Conservation (phyloP, 2,797 vertebrate species). For the Nannoperca australis region DNA sequence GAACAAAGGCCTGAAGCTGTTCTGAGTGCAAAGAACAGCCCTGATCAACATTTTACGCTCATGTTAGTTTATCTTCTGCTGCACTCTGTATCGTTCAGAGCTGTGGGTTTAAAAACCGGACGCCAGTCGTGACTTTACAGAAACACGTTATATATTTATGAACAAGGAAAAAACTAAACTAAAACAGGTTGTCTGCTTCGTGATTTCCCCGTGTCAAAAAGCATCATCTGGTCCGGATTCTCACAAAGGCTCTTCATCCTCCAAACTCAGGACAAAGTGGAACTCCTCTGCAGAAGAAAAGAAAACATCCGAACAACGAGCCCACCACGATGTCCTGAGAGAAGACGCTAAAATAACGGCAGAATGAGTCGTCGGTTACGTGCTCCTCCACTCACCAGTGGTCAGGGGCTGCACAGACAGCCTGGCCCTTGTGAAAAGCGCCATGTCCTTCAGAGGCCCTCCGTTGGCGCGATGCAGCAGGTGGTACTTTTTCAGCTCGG, state of each 20-base stretch:
- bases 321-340: not conserved
- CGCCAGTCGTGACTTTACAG: not conserved
- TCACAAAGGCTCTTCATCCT: slow-evolving; percentile 86
- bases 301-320: not conserved
- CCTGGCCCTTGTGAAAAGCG: slow-evolving; percentile 90
- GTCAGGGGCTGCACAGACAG: slow-evolving; percentile 94
- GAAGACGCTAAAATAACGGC: not conserved
- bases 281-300: slow-evolving; percentile 89
- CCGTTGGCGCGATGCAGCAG: slow-evolving; percentile 86
- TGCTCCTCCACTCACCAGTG: slow-evolving; percentile 77
- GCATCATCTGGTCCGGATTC: slow-evolving; percentile 50
- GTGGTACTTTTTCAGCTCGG: slow-evolving; percentile 92
- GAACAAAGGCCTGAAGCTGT: not conserved
- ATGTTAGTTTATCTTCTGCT: not conserved
- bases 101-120: not conserved
- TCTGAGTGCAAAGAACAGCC: not conserved
- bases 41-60: not conserved
- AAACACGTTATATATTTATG: slow-evolving; percentile 23
- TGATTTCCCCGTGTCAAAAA: not conserved
- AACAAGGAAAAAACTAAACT: slow-evolving; percentile 9
- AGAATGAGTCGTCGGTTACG: not conserved
- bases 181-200: not conserved
- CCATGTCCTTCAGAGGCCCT: slow-evolving; percentile 89
- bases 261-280: slow-evolving; percentile 92
- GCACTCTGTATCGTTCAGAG: not conserved